phyloP scores from a whole-genome alignment of 1,140 invertebrate species.

The Drosophila littoralis region DNA sequence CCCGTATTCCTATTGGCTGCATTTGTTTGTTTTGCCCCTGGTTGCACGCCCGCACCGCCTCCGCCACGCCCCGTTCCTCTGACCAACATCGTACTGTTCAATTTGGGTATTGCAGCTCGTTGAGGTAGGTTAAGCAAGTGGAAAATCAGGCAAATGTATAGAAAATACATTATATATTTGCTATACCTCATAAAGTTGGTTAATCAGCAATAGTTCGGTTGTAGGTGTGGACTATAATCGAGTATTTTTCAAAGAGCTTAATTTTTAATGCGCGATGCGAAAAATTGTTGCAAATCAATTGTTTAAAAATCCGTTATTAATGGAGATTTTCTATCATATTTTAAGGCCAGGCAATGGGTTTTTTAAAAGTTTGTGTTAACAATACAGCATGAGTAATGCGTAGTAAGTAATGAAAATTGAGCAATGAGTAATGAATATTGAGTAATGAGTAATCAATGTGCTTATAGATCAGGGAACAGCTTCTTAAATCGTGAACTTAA shows the following conservation, averaged over 20 bases:
- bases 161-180: slow-evolving; percentile 28
- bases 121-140: slow-evolving; percentile 75
- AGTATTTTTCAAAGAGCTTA: background rate
- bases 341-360: background rate
- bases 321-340: background rate
- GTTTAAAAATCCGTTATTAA: background rate
- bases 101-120: slow-evolving; percentile 32
- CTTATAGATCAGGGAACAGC: too few relatives aligned
- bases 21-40: slow-evolving; percentile 63
- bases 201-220: slow-evolving; percentile 30
- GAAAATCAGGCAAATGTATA: slow-evolving; percentile 3
- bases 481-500: too few relatives aligned
- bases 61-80: slow-evolving; percentile 12
- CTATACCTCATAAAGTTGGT: slow-evolving; percentile 32
- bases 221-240: slow-evolving; percentile 34
- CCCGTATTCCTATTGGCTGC: slow-evolving; percentile 66
- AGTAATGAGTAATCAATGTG: too few relatives aligned
- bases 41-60: background rate
- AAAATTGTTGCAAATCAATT: background rate
- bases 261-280: background rate
- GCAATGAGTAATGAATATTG: too few relatives aligned
- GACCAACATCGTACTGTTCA: slow-evolving; percentile 15
- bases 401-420: too few relatives aligned
- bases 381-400: too few relatives aligned
- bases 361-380: too few relatives aligned